These are phyloP conservation scores for Sander vitreus DNA, from an alignment of 2,113 vertebrate genomes.

Conservation along the genomic window DNA sequence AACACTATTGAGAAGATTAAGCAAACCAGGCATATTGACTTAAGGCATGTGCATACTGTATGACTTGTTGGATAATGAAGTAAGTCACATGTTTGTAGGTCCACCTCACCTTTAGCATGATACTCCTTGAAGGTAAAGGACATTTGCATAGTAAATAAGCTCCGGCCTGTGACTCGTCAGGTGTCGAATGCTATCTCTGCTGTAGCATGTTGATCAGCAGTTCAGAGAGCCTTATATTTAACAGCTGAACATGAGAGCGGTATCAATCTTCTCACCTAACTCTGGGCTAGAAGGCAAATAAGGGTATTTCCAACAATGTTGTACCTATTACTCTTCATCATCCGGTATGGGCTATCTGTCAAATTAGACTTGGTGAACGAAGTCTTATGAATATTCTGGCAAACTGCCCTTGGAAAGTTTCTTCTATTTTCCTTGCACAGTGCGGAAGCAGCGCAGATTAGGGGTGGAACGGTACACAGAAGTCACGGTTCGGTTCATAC, in stretches of 20 bases:
- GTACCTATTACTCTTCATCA: too few species aligned
- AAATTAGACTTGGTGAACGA: not conserved
- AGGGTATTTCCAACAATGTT: not conserved
- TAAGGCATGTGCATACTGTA: not conserved
- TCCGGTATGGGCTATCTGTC: not conserved
- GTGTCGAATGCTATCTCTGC: not conserved
- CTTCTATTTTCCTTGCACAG: too few species aligned
- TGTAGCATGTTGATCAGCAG: not conserved
- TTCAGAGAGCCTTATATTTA: not conserved
- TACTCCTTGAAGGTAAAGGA: not conserved
- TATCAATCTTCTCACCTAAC: not conserved
- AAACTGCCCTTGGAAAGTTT: not conserved
- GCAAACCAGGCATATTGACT: conserved; percentile 50
- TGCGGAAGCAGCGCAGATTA: too few species aligned
- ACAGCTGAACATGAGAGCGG: not conserved
- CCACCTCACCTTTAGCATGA: not conserved
- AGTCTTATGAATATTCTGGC: not conserved
- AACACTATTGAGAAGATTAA: not conserved
- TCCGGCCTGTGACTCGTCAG: conserved; percentile 17
- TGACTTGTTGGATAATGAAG: conserved; percentile 1
- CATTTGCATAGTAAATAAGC: conserved; percentile 45
- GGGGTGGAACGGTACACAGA: too few species aligned
- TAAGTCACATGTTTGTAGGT: conserved; percentile 29
- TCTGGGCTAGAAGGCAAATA: not conserved
- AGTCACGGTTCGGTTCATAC: too few species aligned